phyloP scores from a whole-genome alignment of 2,797 vertebrate species.

The Peromyscus aztecus region DNA sequence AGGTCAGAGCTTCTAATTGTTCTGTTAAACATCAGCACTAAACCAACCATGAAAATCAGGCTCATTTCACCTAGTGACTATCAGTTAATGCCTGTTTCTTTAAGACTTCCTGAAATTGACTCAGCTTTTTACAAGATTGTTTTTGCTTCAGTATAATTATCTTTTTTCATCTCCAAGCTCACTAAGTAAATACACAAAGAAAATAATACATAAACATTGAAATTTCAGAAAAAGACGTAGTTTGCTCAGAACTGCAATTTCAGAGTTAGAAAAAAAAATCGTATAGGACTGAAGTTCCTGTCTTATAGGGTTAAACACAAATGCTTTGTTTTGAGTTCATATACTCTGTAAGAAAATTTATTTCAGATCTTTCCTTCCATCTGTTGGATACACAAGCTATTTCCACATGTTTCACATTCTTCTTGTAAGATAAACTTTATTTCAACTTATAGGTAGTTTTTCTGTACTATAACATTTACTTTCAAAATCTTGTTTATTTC shows the following conservation, averaged over 20 bases:
- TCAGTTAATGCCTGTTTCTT: slow-evolving; percentile 6
- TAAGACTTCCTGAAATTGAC: slow-evolving; percentile 42
- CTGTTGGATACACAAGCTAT: not conserved
- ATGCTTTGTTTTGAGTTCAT: slow-evolving; percentile 52
- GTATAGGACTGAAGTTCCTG: not conserved
- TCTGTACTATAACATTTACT: slow-evolving; percentile 18
- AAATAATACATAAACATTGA: slow-evolving; percentile 41
- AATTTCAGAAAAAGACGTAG: slow-evolving; percentile 43
- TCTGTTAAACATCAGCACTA: not conserved
- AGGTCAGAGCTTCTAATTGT: slow-evolving; percentile 14
- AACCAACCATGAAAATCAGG: not conserved
- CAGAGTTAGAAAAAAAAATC: slow-evolving; percentile 37
- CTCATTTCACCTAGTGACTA: not conserved
- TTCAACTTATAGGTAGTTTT: slow-evolving; percentile 29
- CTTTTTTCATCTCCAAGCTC: not conserved
- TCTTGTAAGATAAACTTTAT: slow-evolving; percentile 44
- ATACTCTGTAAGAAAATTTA: slow-evolving; percentile 26
- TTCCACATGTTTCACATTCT: slow-evolving; percentile 37
- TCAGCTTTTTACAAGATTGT: not conserved
- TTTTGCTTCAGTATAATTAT: not conserved
- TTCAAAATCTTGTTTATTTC: slow-evolving; percentile 41
- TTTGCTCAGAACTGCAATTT: slow-evolving; percentile 45
- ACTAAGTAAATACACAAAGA: slow-evolving; percentile 29
- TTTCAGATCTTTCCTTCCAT: slow-evolving; percentile 47
- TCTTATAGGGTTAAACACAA: slow-evolving; percentile 33